Evolutionary conservation across 2,113 vertebrate species (phyloP), one percentile per base, ranked within the genome.

Genomic region (Tetrax tetrax): DNA sequence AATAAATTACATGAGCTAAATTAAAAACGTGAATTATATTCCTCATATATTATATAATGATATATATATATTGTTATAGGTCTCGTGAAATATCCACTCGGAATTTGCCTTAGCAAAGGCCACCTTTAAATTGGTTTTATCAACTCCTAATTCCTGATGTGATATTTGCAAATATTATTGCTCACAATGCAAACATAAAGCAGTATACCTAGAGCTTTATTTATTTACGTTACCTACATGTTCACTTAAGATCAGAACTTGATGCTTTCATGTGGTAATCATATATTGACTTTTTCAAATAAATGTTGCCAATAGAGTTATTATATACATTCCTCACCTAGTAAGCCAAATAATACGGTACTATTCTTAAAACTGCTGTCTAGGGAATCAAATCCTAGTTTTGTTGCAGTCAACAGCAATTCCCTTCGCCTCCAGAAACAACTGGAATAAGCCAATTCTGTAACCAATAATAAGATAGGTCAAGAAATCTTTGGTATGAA

Each of bases 211-310:
- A 81, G 10, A 87, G 48, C 47, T 95, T 90, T 94, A 93, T 97
- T 95, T 95, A 83, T 97, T 96, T 97, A 90, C 65, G 28, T 66
- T 93, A 68, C 14, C 41, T 88, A 89, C 68, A 87, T 10, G 41
- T 93, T 89, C 78, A 56, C 80, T 86, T 93, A 74, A 93, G 93
- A 78, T 82, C 76, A 93, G 76, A 89, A 50, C 66, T 47, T 38
- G 33, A 75, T 33, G 82, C 56, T 95, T 95, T 94, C 56, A 43
- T 81, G 90, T 89, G 89, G 95, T 91, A 88, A 91, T 54, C 87
- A 22, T 3, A 91, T 75, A 86, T 17, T 86, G 91, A 91, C 84
- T 90, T 92, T 37, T 89, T 61, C 53, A 80, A 89, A 95, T 83
- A 94, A 83, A 91, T 74, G 7, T 35, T 95, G 89, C 88, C 86